These are phyloP conservation scores for Anagyrus pseudococci DNA, from an alignment of 2,888 invertebrate genomes.

Conservation along the genomic window DNA sequence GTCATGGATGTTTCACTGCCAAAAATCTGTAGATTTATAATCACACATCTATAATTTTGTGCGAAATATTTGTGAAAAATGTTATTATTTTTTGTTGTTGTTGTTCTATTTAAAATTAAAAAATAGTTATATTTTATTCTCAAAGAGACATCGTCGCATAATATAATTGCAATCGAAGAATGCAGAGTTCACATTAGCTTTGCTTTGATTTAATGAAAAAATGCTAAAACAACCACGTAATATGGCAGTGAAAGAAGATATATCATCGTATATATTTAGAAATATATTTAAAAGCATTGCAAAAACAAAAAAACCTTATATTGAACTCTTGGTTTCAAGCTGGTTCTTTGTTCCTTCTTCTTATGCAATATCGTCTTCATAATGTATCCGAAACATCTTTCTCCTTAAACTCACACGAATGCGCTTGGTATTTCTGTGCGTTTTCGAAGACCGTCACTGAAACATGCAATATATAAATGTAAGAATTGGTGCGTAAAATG, in stretches of 20 bases:
- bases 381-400: background rate
- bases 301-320: slow-evolving; percentile 20
- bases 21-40: slow-evolving; percentile 22
- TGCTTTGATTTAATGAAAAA: slow-evolving; percentile 23
- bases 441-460: slow-evolving; percentile 28
- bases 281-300: slow-evolving; percentile 25
- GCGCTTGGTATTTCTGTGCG: slow-evolving; percentile 23
- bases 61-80: slow-evolving; percentile 21
- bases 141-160: slow-evolving; percentile 16
- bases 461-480: slow-evolving; percentile 17
- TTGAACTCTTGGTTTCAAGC: background rate
- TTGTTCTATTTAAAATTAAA: slow-evolving; percentile 21
- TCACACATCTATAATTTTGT: slow-evolving; percentile 27
- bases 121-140: slow-evolving; percentile 27
- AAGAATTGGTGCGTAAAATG: background rate
- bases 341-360: slow-evolving; percentile 1
- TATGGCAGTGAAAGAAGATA: slow-evolving; percentile 38
- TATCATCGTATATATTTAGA: slow-evolving; percentile 15
- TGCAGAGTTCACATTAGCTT: slow-evolving; percentile 9
- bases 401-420: slow-evolving; percentile 15
- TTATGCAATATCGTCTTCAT: background rate
- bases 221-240: slow-evolving; percentile 22
- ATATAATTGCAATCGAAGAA: slow-evolving; percentile 8
- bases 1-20: slow-evolving; percentile 27
- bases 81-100: no score